Percentiles rank a stretch among this genome's conserved stretches.
Evolutionary conservation across 2,113 vertebrate genomes (phyloP).

Genomic region (Gavialis gangeticus): DNA sequence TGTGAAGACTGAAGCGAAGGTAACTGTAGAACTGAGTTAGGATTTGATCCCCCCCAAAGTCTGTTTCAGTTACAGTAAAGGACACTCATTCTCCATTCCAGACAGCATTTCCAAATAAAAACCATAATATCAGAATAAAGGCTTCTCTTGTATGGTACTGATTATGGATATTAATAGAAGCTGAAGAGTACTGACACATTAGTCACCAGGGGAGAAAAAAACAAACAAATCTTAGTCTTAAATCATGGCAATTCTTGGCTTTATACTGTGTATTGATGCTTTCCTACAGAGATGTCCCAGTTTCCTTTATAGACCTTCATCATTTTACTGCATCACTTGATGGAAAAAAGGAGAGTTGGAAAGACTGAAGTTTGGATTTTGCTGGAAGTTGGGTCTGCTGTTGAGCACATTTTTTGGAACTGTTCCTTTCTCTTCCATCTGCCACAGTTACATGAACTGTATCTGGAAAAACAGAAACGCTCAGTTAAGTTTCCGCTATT

Average conservation of each 20-base stretch:
- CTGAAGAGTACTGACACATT: constrained; percentile 72
- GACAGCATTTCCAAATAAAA: constrained; percentile 77
- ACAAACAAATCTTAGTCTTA: constrained; percentile 68
- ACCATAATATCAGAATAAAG: constrained; percentile 67
- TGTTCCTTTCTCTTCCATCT: constrained; percentile 80
- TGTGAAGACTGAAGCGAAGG: constrained; percentile 83
- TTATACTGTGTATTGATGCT: constrained; percentile 43
- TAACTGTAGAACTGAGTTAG: constrained; percentile 83
- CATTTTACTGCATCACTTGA: constrained; percentile 77
- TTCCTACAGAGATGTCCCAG: constrained; percentile 63
- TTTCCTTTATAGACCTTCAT: constrained; percentile 77
- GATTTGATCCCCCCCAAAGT: constrained; percentile 76
- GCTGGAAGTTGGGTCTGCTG: constrained; percentile 85
- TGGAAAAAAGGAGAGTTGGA: constrained; percentile 81
- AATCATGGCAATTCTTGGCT: constrained; percentile 76
- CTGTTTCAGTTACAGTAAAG: constrained; percentile 69
- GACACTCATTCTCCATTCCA: constrained; percentile 69
- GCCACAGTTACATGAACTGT: constrained; percentile 94
- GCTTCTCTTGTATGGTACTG: constrained; percentile 74
- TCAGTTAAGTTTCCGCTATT: constrained; percentile 30
- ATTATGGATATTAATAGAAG: constrained; percentile 78
- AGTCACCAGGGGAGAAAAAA: constrained; percentile 73
- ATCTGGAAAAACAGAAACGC: constrained; percentile 82
- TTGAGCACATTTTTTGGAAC: constrained; percentile 81
- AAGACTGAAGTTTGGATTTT: constrained; percentile 83